phyloP scores from a whole-genome alignment of 2,113 vertebrate species.

The Pteronura brasiliensis region DNA sequence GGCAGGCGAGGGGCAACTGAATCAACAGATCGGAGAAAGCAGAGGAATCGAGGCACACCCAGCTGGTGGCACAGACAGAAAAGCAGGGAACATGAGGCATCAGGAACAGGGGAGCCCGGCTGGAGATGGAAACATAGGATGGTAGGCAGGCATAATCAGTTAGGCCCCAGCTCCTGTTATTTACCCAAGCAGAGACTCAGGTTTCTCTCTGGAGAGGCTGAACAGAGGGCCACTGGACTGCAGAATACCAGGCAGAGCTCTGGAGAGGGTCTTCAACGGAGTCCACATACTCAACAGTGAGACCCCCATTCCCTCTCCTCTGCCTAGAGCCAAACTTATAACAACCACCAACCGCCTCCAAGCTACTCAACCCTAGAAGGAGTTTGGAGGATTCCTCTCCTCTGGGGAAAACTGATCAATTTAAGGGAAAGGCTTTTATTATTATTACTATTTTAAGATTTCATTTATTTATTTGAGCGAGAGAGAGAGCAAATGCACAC shows the following conservation, averaged over 20 bases:
- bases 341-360: background rate
- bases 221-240: background rate
- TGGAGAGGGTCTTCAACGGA: background rate
- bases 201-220: background rate
- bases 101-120: background rate
- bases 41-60: background rate
- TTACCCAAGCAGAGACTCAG: background rate
- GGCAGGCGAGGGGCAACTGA: background rate
- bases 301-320: background rate
- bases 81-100: background rate
- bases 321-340: background rate
- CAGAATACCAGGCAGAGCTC: background rate
- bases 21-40: background rate
- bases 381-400: background rate
- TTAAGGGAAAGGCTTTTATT: background rate
- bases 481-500: background rate
- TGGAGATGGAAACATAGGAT: background rate
- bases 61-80: background rate
- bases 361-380: background rate
- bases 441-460: background rate
- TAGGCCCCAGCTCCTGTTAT: background rate
- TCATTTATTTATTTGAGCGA: background rate
- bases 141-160: background rate
- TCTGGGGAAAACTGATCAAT: background rate
- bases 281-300: background rate